Percentiles rank a stretch among this genome's conserved stretches.
phyloP scores from a whole-genome alignment of 2,113 vertebrate species.

The Megaceryle torquata region DNA sequence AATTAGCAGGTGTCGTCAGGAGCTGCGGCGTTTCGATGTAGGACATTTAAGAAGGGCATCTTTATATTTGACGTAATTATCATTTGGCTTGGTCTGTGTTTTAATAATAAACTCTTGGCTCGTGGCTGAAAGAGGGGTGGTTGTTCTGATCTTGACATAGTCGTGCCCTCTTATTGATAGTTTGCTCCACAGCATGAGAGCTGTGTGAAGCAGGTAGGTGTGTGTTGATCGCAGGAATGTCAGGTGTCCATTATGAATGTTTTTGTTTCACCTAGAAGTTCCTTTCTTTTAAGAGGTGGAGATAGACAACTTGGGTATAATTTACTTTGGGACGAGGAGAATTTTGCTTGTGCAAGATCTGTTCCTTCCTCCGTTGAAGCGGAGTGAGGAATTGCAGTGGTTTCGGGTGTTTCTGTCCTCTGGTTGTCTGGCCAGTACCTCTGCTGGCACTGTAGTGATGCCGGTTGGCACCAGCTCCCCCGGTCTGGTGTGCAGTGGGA shows the following conservation, averaged over 20 bases:
- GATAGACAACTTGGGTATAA: background rate
- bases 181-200: background rate
- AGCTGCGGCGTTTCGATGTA: background rate
- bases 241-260: background rate
- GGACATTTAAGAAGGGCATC: background rate
- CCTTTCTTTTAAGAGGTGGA: background rate
- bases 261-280: background rate
- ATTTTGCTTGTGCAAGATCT: background rate
- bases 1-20: background rate
- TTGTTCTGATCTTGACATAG: constrained; percentile 5
- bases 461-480: background rate
- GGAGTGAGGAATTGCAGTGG: background rate
- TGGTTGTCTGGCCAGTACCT: background rate
- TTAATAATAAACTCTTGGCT: constrained; percentile 26
- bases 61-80: background rate
- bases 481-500: background rate
- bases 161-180: background rate
- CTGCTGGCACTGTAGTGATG: background rate
- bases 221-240: background rate
- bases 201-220: background rate
- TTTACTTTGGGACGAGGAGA: background rate
- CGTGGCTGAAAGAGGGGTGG: background rate
- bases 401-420: background rate
- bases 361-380: background rate
- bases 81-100: background rate